These are phyloP conservation scores for Epizoanthus rinbou DNA, from an alignment of 92 coral and sea anemone species.

Conservation along the genomic window DNA sequence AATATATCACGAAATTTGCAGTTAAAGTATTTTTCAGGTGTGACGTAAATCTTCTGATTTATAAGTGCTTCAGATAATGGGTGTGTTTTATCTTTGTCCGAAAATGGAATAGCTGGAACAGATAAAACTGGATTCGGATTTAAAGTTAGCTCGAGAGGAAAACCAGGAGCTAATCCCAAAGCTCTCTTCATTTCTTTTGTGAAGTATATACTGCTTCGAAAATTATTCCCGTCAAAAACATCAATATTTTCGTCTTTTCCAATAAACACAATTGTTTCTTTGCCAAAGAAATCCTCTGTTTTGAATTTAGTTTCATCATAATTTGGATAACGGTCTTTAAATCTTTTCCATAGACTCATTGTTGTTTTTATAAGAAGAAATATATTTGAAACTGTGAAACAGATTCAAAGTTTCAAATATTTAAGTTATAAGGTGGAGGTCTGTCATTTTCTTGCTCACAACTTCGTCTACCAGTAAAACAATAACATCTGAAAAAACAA, in stretches of 20 bases:
- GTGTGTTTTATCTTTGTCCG: background rate
- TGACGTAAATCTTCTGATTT: background rate
- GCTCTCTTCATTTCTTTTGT: slow-evolving; percentile 3
- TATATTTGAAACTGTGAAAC: slow-evolving; percentile 5
- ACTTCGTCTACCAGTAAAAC: too few species aligned
- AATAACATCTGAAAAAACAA: background rate
- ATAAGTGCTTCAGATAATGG: background rate
- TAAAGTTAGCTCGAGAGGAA: slow-evolving; percentile 15
- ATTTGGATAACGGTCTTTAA: slow-evolving; percentile 5
- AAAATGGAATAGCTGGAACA: slow-evolving; percentile 6
- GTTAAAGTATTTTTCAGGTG: slow-evolving; percentile 1
- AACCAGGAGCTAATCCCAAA: background rate
- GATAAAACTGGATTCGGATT: slow-evolving; percentile 13
- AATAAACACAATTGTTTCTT: slow-evolving; percentile 12
- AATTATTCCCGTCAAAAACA: slow-evolving; percentile 5
- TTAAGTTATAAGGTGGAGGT: slow-evolving; percentile 5
- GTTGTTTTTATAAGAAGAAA: slow-evolving; percentile 9
- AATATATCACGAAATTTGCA: too few species aligned
- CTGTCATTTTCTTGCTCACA: background rate
- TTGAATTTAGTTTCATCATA: slow-evolving; percentile 5
- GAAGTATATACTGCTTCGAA: slow-evolving; percentile 5
- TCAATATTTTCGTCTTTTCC: slow-evolving; percentile 5
- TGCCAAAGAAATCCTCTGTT: background rate
- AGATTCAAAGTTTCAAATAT: slow-evolving; percentile 1
- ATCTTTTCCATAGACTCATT: slow-evolving; percentile 18